Percentiles rank a stretch among this genome's conserved stretches.
Evolutionary conservation across 2,113 vertebrate genomes (phyloP).

Genomic region (Hepsetus odoe): DNA sequence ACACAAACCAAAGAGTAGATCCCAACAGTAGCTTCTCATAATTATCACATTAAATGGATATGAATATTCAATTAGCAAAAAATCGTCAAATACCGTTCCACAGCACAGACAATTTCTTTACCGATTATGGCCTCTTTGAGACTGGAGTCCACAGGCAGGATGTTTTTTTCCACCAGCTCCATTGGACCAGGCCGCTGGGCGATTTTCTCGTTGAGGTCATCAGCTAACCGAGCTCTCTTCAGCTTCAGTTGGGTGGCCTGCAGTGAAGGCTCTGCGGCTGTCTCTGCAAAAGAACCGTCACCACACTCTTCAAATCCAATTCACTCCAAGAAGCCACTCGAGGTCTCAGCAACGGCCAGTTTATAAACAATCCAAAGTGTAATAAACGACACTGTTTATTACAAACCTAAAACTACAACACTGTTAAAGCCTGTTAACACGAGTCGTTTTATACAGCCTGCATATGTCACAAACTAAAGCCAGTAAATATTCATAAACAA

Average conservation of each 20-base stretch:
- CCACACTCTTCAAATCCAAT: neutral
- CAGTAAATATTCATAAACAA: neutral
- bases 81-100: neutral
- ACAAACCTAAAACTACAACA: neutral
- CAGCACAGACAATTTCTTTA: slow-evolving; percentile 75
- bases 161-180: slow-evolving; percentile 98
- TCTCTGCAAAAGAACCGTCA: slow-evolving; percentile 76
- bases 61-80: neutral
- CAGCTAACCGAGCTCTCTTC: slow-evolving; percentile 92
- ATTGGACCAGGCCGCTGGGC: slow-evolving; percentile 94
- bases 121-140: slow-evolving; percentile 96
- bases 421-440: too few species aligned
- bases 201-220: slow-evolving; percentile 98
- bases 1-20: too few species aligned
- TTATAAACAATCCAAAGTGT: too few species aligned
- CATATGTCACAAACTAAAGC: neutral
- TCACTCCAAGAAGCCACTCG: neutral
- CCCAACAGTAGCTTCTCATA: too few species aligned
- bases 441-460: too few species aligned
- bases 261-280: slow-evolving; percentile 91
- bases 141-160: slow-evolving; percentile 91
- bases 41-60: too few species aligned
- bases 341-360: neutral
- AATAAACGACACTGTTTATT: too few species aligned
- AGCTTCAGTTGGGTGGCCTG: slow-evolving; percentile 97